Evolutionary conservation across 2,888 invertebrate species (phyloP), one percentile per base, ranked within the genome.

Genomic region (Dryocosmus kuriphilus): DNA sequence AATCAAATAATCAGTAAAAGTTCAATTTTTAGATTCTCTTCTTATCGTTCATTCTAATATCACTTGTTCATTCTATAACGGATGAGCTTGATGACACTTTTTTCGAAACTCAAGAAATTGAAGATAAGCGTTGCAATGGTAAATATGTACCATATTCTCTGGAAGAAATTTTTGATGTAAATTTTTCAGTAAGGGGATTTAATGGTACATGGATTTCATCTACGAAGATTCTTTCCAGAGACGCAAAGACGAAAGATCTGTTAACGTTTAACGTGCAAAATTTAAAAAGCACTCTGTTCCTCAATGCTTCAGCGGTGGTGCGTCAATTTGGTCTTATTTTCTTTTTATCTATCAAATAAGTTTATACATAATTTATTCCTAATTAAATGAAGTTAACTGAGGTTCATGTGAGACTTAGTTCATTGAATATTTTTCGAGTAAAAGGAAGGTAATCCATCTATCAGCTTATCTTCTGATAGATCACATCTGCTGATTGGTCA

Each of bases 201-300:
- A 92, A 93, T 79, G 93, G 92, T 51, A 90, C 91, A 8, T 93
- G 93, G 93, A 90, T 92, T 80, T 92, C 92, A 65, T 87, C 87
- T 38, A 88, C 87, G 46, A 89, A 89, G 82, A 89, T 92, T 78
- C 80, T 92, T 76, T 91, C 90, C 79, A 81, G 82, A 27, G 85
- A 90, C 57, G 57, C 38, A 19, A 57, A 79, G 8, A 80, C 84
- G 8, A 85, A 85, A 30, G 82, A 89, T 46, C 78, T 92, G 22
- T 79, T 85, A 3, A 80, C 86, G 73, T 91, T 88, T 79, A 86
- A 92, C 77, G 89, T 89, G 4, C 82, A 81, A 9, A 87, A 85
- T 4, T 80, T 81, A 55, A 76, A 82, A 16, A 82, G 85, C 9
- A 81, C 88, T 7, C 63, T 82, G 19, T 76, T 86, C 22, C 80